These are phyloP conservation scores for Porites lobata DNA, from an alignment of 92 coral and sea anemone species.

Conservation along the genomic window DNA sequence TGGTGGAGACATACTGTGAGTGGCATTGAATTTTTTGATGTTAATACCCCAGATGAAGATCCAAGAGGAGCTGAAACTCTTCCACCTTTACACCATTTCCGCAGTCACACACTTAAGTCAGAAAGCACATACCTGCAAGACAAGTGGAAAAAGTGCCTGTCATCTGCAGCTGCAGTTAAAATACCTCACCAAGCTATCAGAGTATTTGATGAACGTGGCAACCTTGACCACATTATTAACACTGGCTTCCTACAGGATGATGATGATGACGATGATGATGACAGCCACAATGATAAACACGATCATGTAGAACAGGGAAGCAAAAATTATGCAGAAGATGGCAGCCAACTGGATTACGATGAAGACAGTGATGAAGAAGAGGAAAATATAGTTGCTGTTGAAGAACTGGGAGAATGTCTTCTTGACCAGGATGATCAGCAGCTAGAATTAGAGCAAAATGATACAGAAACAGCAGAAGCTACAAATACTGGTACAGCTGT, in stretches of 20 bases:
- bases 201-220: constrained; percentile 23
- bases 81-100: constrained; percentile 57
- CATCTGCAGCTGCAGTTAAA: too few relatives aligned
- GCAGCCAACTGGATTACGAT: neutral
- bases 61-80: neutral
- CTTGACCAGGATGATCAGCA: neutral
- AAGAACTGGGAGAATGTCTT: neutral
- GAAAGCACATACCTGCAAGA: constrained; percentile 45
- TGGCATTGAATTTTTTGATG: constrained; percentile 58
- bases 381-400: neutral
- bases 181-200: too few relatives aligned
- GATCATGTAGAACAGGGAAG: too few relatives aligned
- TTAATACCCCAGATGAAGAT: constrained; percentile 11
- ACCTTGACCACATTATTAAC: neutral
- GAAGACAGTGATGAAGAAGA: neutral
- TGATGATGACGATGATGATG: neutral
- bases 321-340: neutral
- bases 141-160: constrained; percentile 29
- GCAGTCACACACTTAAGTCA: constrained; percentile 21
- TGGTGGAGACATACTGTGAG: constrained; percentile 69
- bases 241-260: constrained; percentile 2
- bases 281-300: too few relatives aligned
- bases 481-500: too few relatives aligned
- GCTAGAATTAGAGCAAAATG: neutral
- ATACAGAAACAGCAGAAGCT: neutral